Base-by-base conservation (phyloP, 2,113 vertebrate genomes). In the Athene cunicularia region DNA sequence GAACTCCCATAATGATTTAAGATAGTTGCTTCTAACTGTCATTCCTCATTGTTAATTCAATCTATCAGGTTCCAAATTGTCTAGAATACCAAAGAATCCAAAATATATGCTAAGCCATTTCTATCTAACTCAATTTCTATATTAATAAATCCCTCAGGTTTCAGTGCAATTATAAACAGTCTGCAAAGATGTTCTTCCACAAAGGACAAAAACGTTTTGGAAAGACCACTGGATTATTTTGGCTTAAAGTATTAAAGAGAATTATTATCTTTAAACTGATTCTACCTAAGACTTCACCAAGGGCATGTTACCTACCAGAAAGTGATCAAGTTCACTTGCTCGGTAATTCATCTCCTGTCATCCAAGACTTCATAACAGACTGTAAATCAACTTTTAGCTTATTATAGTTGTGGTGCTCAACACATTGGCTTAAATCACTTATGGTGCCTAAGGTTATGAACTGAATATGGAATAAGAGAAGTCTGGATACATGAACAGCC, bases 1-100 rank as follows among this genome's bases (percentile, higher is more conserved):
- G 35, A 95, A 90, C 85, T 95, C 71, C 35, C 53, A 49, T 59
- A 67, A 26, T 77, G 52, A 75, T 75, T 93, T 85, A 90, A 91
- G 53, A 85, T 17, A 49, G 77, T 49, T 94, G 19, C 32, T 93
- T 89, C 52, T 86, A 72, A 39, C 63, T 60, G 21, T 84, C 80
- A 64, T 95, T 87, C 27, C 15, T 81, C 74, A 68, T 64, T 47
- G 19, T 90, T 91, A 90, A 95, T 73, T 90, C 88, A 90, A 95
- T 93, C 58, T 88, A 45, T 89, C 80, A 82, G 66, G 35, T 90
- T 91, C 68, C 76, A 95, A 86, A 91, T 50, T 95, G 81, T 72
- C 93, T 95, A 90, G 49, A 95, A 91, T 43, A 91, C 22, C 77
- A 83, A 91, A 73, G 62, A 93, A 72, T 72, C 45, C 11, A 83